These are phyloP conservation scores for Eidolon helvum DNA, from an alignment of 2,113 vertebrate species.

Conservation along the genomic window DNA sequence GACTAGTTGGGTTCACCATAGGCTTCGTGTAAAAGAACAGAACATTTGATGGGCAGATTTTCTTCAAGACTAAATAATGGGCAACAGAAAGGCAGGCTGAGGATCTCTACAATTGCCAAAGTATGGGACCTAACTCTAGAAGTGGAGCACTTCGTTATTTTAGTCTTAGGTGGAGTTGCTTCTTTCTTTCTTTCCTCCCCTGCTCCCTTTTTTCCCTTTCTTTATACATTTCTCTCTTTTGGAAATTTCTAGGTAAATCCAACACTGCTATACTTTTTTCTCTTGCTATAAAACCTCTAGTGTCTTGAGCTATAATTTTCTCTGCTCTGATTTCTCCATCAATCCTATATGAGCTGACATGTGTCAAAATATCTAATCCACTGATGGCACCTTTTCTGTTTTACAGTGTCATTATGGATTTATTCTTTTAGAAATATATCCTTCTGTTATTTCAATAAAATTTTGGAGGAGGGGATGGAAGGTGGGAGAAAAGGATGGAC, in stretches of 20 bases:
- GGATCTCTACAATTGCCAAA: neutral
- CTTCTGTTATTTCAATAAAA: neutral
- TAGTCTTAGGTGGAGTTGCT: neutral
- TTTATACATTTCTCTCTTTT: neutral
- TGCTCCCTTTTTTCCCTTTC: accelerated
- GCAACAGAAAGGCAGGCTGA: neutral
- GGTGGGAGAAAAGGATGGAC: neutral
- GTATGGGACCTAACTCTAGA: neutral
- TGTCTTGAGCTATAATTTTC: neutral
- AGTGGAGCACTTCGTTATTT: neutral
- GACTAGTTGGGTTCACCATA: neutral
- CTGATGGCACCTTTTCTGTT: neutral
- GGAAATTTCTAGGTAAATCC: neutral
- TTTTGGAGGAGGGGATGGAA: neutral
- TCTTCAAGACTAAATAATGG: neutral
- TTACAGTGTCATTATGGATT: neutral
- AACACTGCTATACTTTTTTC: neutral
- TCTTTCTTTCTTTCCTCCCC: neutral
- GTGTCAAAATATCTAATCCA: neutral
- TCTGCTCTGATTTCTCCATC: neutral
- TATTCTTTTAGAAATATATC: neutral
- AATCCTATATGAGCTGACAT: neutral
- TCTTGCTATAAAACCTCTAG: neutral
- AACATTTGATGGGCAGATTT: neutral
- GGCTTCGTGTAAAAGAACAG: neutral